phyloP scores from a whole-genome alignment of 2,797 vertebrate genomes.

The Holocentrus rufus region DNA sequence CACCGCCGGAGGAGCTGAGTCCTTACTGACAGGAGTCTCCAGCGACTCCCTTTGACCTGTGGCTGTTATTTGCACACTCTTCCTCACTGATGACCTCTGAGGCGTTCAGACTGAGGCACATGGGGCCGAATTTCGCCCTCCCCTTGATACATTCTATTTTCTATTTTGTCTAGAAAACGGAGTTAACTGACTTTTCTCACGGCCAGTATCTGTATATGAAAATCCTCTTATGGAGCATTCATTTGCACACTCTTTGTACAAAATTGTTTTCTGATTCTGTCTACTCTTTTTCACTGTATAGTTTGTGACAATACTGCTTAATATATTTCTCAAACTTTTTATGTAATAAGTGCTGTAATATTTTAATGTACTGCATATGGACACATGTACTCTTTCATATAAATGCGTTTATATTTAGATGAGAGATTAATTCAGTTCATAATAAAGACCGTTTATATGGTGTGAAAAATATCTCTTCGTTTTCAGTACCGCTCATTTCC shows the following conservation, averaged over 20 bases:
- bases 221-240: conserved; percentile 42
- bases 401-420: conserved; percentile 60
- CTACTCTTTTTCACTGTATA: conserved; percentile 59
- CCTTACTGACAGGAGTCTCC: conserved; percentile 71
- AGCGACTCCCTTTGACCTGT: conserved; percentile 21
- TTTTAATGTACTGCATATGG: conserved; percentile 62
- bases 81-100: conserved; percentile 14
- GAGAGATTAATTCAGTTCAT: conserved; percentile 59
- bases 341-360: conserved; percentile 63
- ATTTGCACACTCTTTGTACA: conserved; percentile 72
- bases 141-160: conserved; percentile 42
- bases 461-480: not conserved
- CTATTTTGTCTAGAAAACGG: conserved; percentile 47
- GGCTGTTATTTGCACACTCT: conserved; percentile 60
- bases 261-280: conserved; percentile 45
- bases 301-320: conserved; percentile 67
- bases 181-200: conserved; percentile 49
- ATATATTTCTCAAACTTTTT: conserved; percentile 73
- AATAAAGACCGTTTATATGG: conserved; percentile 48
- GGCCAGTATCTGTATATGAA: conserved; percentile 56
- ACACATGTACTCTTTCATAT: conserved; percentile 61
- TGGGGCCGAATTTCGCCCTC: conserved; percentile 20
- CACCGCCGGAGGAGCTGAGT: conserved; percentile 82
- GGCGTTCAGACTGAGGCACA: conserved; percentile 53
- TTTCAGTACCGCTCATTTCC: not conserved